These are phyloP conservation scores for Nomada hirtipes DNA, from an alignment of 2,888 invertebrate species.

Conservation along the genomic window DNA sequence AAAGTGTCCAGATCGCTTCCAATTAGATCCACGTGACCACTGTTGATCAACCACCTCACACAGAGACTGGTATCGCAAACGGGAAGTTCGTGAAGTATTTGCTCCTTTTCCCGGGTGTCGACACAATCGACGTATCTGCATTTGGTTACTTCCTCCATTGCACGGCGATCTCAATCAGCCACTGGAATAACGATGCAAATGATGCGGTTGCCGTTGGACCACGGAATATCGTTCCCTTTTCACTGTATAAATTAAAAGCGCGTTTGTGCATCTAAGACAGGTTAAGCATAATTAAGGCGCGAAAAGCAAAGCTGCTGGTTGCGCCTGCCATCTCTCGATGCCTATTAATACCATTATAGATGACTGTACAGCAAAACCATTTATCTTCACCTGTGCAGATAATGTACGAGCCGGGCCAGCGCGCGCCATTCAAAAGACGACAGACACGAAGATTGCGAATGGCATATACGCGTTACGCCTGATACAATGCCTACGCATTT, in stretches of 20 bases:
- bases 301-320: slow-evolving; percentile 31
- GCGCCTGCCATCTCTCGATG: slow-evolving; percentile 41
- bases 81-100: slow-evolving; percentile 66
- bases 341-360: not conserved
- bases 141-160: slow-evolving; percentile 67
- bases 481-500: too few species aligned
- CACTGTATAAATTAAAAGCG: not conserved
- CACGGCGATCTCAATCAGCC: not conserved
- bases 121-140: slow-evolving; percentile 65
- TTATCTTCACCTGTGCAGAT: not conserved
- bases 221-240: not conserved
- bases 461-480: not conserved
- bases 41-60: slow-evolving; percentile 66
- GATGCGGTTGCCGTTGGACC: too few species aligned
- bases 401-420: not conserved
- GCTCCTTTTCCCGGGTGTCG: slow-evolving; percentile 57
- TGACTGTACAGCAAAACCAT: not conserved
- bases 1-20: slow-evolving; percentile 53
- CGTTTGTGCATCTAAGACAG: slow-evolving; percentile 25
- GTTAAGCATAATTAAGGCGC: slow-evolving; percentile 45
- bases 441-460: too few species aligned
- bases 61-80: slow-evolving; percentile 61
- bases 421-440: too few species aligned
- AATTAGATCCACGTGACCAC: slow-evolving; percentile 65
- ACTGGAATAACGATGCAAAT: not conserved